Evolutionary conservation across 2,113 vertebrate genomes (phyloP), one percentile per base, ranked within the genome.

Genomic region (Lepus timidus): DNA sequence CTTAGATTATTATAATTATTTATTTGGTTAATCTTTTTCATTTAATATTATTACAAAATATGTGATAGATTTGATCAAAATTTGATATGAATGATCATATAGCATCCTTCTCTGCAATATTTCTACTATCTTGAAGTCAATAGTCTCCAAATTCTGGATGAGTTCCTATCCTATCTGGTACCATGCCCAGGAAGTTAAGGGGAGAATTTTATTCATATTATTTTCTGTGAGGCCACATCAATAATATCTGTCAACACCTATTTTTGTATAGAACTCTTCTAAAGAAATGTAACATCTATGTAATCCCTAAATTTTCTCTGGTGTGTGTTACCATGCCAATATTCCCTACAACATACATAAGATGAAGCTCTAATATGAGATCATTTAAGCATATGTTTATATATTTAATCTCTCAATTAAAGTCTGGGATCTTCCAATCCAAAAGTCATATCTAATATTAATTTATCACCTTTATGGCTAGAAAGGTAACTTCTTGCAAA

Each of bases 341-440:
- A 81, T 93, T 89, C 22, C 51, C 82, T 78, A 79, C 5, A 74
- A 79, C 67, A 93, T 74, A 23, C 7, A 67, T 11, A 88, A 84
- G n/a, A 78, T 44, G 29, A 65, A 31, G 29, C 9, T 95, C 51
- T 74, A 74, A 29, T 6, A 27, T 71, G 29, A 61, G 44, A 84
- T 5, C 16, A 92, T 74, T 84, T 87, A 86, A 79, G 39, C 16
- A 68, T 79, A 4, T 55, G 31, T 74, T 23, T 51, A 23, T 64
- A 58, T 10, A 75, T 49, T 44, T 68, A 12, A 68, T 33, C n/a
- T 93, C 25, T 71, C 61, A 51, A 10, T 51, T 81, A 61, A 91
- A 93, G 9, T 81, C 2, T 82, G 5, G 89, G 19, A 65, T 81
- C 44, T 68, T 88, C 67, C 49, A 93, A 33, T 7, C n/a, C 23